A percentile compares a stretch with the other conserved stretches of the same genome.
These are phyloP conservation scores for Melipona beecheii DNA, from an alignment of 2,888 invertebrate genomes.

Conservation along the genomic window DNA sequence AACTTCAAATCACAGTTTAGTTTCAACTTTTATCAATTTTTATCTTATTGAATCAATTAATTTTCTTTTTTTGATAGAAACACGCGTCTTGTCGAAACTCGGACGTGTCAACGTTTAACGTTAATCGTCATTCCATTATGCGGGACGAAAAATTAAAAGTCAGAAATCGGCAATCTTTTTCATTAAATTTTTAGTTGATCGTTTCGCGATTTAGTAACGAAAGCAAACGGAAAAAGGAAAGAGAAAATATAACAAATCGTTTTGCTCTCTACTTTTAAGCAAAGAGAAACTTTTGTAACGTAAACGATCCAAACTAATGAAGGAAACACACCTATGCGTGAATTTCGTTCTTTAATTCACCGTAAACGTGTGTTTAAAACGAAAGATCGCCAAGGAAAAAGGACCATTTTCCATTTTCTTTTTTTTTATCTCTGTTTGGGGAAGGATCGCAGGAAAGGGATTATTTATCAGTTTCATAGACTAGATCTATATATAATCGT, in stretches of 20 bases:
- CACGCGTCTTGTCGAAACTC: background rate
- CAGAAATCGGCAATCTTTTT: background rate
- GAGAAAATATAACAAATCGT: background rate
- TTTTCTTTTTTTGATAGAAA: background rate
- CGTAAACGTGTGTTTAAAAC: background rate
- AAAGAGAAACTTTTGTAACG: background rate
- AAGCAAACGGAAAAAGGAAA: background rate
- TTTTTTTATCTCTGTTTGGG: constrained; percentile 26
- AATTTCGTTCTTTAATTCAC: constrained; percentile 2
- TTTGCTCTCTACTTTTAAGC: background rate
- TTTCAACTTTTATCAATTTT: background rate
- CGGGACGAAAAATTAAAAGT: background rate
- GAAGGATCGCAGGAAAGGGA: constrained; percentile 72
- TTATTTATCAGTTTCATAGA: constrained; percentile 78
- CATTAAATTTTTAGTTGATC: background rate
- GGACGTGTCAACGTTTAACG: background rate
- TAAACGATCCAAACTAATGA: background rate
- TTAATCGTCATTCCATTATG: background rate
- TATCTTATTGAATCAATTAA: too few species aligned
- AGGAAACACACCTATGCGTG: constrained; percentile 8
- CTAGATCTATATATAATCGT: constrained; percentile 79
- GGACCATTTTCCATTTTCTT: constrained; percentile 33
- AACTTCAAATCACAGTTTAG: too few species aligned
- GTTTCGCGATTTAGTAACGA: background rate
- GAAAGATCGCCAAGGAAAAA: background rate